Evolutionary conservation across 1,140 invertebrate genomes (phyloP), one percentile per base, ranked within the genome.

Genomic region (Drosophila sechellia): DNA sequence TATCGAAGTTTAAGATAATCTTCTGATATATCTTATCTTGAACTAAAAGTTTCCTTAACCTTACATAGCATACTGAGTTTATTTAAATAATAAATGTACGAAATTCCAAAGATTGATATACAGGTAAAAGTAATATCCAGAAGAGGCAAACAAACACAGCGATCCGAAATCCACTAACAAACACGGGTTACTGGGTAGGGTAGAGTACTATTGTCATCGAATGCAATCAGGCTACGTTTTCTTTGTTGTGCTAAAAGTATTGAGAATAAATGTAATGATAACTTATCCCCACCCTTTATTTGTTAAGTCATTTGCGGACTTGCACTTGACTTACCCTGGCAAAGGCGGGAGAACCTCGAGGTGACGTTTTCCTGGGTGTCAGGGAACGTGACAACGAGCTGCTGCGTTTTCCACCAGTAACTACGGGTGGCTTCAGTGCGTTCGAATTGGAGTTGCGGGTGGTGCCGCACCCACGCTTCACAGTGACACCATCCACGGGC

Each of bases 221-320:
- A 40, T 45, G 40, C 35, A 37, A 54, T 89, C 58, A 90, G 53
- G 76, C 72, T 35, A 89, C 5, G 54, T 91, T 91, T 59, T 90
- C 90, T 71, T 91, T 91, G 74, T 91, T 91, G 49, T 74, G 52
- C 90, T 91, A 74, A 13, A 69, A 70, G 27, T n/a, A 68, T 40
- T 50, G 20, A 12, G 22, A 43, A 49, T n/a, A 49, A 71, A 50
- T 6, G 22, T 0, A 35, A 54, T 46, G 8, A 53, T 34, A 25
- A 31, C 31, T 54, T 1, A 35, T 35, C n/a, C 35, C 13, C 1
- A 12, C 15, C 8, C 40, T 37, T 27, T 73, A n/a, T 77, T 80
- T 72, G 20, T 39, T 25, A 10, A 48, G 45, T 20, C 27, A 54
- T 53, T 64, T 61, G 57, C 31, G 35, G 43, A 34, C 0, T 49